These are phyloP conservation scores for Balearica regulorum DNA, from an alignment of 2,797 vertebrate species.

Conservation along the genomic window DNA sequence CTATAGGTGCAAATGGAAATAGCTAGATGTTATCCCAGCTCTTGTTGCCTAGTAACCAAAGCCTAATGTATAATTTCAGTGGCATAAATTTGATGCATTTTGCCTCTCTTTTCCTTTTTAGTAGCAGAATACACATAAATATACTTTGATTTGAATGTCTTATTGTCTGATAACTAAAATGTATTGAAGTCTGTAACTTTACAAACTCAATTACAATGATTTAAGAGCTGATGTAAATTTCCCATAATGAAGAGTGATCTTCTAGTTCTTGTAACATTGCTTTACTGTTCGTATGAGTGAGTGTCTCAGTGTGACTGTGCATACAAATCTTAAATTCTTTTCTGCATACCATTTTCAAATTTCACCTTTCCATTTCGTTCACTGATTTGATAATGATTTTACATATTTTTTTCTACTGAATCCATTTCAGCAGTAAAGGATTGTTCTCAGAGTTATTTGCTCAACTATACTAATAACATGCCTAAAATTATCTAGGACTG, in stretches of 20 bases:
- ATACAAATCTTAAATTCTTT: background rate
- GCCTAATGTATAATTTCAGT: background rate
- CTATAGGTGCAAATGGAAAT: background rate
- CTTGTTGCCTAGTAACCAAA: constrained; percentile 46
- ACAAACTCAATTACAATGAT: background rate
- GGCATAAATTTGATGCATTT: background rate
- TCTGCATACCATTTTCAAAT: background rate
- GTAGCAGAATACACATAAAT: background rate
- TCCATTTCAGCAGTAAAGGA: background rate
- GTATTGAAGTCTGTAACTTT: background rate
- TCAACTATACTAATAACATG: background rate
- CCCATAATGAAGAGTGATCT: background rate
- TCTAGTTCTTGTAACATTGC: background rate
- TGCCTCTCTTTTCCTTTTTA: background rate
- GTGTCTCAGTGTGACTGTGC: background rate
- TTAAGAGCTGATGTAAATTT: background rate
- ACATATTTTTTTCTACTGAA: background rate
- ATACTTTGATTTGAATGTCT: background rate
- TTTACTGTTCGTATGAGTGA: background rate
- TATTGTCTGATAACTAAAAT: background rate
- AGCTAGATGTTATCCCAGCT: background rate
- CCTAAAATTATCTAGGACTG: background rate
- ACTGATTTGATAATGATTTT: background rate
- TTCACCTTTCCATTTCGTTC: background rate
- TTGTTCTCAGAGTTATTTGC: background rate